Percentiles rank a stretch among this genome's conserved stretches.
Evolutionary conservation across 2,113 vertebrate genomes (phyloP).

Genomic region (Galemys pyrenaicus): DNA sequence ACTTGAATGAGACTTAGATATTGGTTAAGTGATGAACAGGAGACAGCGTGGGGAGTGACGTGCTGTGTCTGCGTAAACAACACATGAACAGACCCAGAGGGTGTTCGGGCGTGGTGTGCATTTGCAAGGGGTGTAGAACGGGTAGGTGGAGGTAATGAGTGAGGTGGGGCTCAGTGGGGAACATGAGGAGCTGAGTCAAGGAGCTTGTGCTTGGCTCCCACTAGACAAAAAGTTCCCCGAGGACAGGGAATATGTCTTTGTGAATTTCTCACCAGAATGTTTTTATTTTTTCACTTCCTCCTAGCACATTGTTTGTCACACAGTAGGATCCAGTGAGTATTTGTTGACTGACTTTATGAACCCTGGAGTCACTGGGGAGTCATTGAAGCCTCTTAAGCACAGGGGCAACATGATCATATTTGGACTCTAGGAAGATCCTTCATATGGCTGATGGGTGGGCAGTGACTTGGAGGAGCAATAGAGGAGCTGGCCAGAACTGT

Average conservation of each 20-base stretch:
- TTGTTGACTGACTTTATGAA: not conserved
- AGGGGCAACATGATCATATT: not conserved
- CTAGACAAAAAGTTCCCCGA: not conserved
- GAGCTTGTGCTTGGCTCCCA: not conserved
- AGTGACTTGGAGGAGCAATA: not conserved
- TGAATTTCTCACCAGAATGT: not conserved
- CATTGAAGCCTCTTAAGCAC: not conserved
- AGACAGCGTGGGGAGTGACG: no score
- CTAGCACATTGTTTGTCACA: not conserved
- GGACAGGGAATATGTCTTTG: not conserved
- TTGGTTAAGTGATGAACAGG: not conserved
- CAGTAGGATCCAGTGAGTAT: not conserved
- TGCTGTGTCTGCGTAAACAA: not conserved
- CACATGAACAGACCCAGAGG: not conserved
- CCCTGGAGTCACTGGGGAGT: not conserved
- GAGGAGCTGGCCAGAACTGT: not conserved
- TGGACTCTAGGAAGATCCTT: not conserved
- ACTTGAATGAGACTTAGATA: not conserved
- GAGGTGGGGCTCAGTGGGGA: not conserved
- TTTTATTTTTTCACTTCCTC: no score
- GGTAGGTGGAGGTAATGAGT: not conserved
- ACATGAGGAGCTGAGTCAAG: not conserved
- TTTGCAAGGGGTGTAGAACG: not conserved
- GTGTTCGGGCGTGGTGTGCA: not conserved
- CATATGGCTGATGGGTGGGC: accelerated